Evolutionary conservation across 2,888 invertebrate species (phyloP), one percentile per base, ranked within the genome.

Genomic region (Nesidiocoris tenuis): DNA sequence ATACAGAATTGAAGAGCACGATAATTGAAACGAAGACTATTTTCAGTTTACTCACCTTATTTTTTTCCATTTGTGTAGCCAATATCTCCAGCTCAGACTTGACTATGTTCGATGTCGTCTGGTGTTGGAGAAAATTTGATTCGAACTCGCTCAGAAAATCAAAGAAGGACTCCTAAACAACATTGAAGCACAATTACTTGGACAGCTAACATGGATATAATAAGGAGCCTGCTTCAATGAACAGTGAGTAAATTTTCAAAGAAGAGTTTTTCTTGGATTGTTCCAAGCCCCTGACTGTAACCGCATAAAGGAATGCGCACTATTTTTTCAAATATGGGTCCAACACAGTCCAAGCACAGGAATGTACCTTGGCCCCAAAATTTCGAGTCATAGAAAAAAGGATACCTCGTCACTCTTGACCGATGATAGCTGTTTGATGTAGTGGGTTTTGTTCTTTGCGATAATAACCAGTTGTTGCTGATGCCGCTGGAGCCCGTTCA

Each of bases 61-160:
- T 12, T 39, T 12, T 3, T 12, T 3, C 39, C 3, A 39, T 39
- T 12, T 39, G 39, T 39, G 3, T 12, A 12, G 39, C 39, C 5
- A 39, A 3, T 3, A 67, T 55, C 17, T 70, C 61, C 24, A 70
- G 25, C 22, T 70, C 70, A 1, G 70, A 70, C 23, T 24, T 59
- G 17, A 70, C 61, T 1, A 57, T 17, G n/a, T 57, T 59, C 18
- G 70, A 22, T 5, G 57, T 59, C 5, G 16, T 23, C 18, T 24
- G 18, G 12, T 59, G 61, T 17, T 23, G 59, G 24, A 17, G 59
- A 12, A 70, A 70, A 24, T 70, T 39, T 5, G 70, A n/a, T 9
- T 70, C 70, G 25, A 70, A 70, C 23, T 70, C 61, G 16, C 23
- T 57, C 24, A 57, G 24, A 22, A 59, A 59, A 23, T 61, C 24